Evolutionary conservation across 2,113 vertebrate genomes (phyloP).

Genomic region (Megaceryle torquata): DNA sequence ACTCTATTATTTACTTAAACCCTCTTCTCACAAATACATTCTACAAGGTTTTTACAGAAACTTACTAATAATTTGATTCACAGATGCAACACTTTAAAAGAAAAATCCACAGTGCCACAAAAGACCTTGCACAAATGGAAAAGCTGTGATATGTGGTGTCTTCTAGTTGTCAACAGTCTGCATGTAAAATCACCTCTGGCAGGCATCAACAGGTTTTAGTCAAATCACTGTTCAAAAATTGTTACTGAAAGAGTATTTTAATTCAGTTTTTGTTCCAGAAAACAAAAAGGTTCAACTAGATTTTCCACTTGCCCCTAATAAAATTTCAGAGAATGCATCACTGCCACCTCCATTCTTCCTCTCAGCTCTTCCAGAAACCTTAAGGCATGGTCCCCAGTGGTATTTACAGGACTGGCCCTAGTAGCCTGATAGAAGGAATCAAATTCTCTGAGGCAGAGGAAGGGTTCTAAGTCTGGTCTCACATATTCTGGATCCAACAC

Average conservation of each 20-base stretch:
- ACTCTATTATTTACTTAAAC: not conserved
- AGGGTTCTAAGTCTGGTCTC: not conserved
- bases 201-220: not conserved
- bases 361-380: not conserved
- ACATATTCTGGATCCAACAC: not conserved
- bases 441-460: not conserved
- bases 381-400: not conserved
- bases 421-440: not conserved
- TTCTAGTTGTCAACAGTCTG: not conserved
- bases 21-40: not conserved
- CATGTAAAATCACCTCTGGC: not conserved
- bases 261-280: not conserved
- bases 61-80: not conserved
- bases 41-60: not conserved
- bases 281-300: not conserved
- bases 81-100: not conserved
- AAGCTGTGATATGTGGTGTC: not conserved
- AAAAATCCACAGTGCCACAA: not conserved
- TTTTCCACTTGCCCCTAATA: not conserved
- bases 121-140: not conserved
- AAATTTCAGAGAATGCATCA: not conserved
- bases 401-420: not conserved
- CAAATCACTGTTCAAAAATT: not conserved
- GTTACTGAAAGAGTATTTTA: not conserved
- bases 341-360: not conserved